Conservation (phyloP, 2,113 vertebrate genomes). For the Trogon surrucura region DNA sequence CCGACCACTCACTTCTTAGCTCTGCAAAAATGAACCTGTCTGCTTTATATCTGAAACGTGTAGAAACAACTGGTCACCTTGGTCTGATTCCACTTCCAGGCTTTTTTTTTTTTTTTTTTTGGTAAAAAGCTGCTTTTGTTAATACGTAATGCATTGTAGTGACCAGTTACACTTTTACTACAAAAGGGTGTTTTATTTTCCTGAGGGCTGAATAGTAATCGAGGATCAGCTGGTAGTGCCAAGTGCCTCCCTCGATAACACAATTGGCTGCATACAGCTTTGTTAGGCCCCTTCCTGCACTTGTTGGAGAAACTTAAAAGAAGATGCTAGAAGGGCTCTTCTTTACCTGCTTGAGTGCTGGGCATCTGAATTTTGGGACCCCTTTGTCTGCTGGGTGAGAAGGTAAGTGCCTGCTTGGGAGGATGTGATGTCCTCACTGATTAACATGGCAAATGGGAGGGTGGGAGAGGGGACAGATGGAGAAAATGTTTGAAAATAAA, state of each 20-base stretch:
- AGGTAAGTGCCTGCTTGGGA: not conserved
- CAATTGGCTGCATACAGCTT: conserved; percentile 71
- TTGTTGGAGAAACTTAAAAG: not conserved
- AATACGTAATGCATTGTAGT: conserved; percentile 40
- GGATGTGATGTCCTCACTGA: not conserved
- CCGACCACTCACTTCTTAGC: not conserved
- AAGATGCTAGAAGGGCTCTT: not conserved
- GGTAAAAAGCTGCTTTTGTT: conserved; percentile 61
- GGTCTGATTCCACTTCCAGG: conserved; percentile 19
- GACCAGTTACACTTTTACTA: conserved; percentile 62
- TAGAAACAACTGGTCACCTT: conserved; percentile 20
- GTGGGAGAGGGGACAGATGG: not conserved
- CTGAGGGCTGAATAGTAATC: conserved; percentile 66
- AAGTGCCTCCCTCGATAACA: conserved; percentile 69
- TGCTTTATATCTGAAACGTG: not conserved
- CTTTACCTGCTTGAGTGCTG: not conserved
- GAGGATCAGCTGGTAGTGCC: conserved; percentile 71
- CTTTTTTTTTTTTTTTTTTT: not conserved
- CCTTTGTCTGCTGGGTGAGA: not conserved
- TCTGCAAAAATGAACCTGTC: not conserved
- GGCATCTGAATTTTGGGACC: not conserved
- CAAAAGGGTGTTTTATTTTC: conserved; percentile 69
- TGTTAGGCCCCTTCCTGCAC: conserved; percentile 30
- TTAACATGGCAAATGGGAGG: not conserved
- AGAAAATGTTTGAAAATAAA: not conserved